Base-by-base conservation (phyloP, 2,888 invertebrate species). In the Panopea generosa region DNA sequence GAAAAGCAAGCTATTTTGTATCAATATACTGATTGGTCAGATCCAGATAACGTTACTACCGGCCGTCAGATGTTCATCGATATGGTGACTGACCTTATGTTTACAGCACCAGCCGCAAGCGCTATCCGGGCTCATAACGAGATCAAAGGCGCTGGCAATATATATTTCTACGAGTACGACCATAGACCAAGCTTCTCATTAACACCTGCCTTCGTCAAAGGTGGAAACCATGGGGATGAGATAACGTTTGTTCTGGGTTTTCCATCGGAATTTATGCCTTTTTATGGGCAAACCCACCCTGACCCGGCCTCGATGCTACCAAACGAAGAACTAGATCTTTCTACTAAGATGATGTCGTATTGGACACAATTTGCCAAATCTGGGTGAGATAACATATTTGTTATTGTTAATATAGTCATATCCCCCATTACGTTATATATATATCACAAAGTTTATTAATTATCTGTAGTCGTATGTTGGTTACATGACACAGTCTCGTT, bases 291-390 rank as follows among this genome's bases (percentile, higher is more conserved):
- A 33, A 4, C 4, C 33, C 6, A 4, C 33, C 4, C 33, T 11
- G 33, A 33, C 6, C 33, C 33, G 4, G 4, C 33, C 4, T 33
- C 11, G 33, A 7, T 11, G 6, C 4, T 33, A 7, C 33, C 62
- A 4, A 16, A 47, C 16, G 45, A 47, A 20, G 61, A 70, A 26
- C 6, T 55, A 9, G 14, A 56, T 9, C 40, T 62, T 11, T 45
- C 56, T 9, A 38, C 45, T 22, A 20, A 11, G 7, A 56, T 62
- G n/a, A 62, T 70, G 61, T 24, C 24, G 22, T 47, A 45, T 20
- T 70, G 70, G 70, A 62, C 70, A 24, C 14, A 62, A 9, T 70
- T 70, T 56, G 70, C 70, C 1, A 61, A 70, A 20, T 47, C 56
- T 27, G 70, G 70, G 70, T 70, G 18, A 56, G 55, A 2, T 38